Conservation (phyloP, 2,113 vertebrate species). For the Geococcyx californianus region DNA sequence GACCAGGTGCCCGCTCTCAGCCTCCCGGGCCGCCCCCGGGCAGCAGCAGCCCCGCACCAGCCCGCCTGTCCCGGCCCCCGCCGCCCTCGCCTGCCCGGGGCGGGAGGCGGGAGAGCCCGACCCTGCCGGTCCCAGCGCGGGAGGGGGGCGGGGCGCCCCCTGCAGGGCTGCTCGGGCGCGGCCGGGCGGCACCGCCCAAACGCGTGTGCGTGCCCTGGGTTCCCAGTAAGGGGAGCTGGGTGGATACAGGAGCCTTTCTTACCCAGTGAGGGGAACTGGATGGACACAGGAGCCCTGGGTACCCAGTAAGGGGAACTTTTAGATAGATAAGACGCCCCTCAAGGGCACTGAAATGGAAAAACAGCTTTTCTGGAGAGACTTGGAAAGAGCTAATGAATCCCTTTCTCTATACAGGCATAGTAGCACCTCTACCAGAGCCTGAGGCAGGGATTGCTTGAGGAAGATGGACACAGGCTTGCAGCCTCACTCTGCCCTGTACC, state of each 20-base stretch:
- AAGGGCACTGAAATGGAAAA: not conserved
- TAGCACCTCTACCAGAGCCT: fast-evolving
- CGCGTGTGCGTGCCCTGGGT: too few species aligned
- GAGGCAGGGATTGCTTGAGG: not conserved
- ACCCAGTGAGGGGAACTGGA: too few species aligned
- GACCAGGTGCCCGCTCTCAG: not conserved
- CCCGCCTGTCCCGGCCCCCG: not conserved
- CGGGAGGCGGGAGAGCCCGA: too few species aligned
- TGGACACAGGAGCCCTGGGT: not conserved
- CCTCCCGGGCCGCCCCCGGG: too few species aligned
- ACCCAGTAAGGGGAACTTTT: not conserved
- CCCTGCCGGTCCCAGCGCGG: too few species aligned
- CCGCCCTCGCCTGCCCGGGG: not conserved
- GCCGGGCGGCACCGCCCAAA: not conserved
- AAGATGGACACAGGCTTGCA: fast-evolving
- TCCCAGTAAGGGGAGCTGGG: too few species aligned
- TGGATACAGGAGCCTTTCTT: not conserved
- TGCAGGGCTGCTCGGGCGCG: not conserved
- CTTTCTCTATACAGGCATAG: fast-evolving
- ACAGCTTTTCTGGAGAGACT: not conserved
- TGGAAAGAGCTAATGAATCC: too few species aligned
- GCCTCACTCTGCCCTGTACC: not conserved
- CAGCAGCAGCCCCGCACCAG: too few species aligned
- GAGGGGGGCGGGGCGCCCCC: not conserved
- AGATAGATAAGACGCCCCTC: not conserved